A percentile compares a stretch with the other conserved stretches of the same genome.
Evolutionary conservation across 2,888 invertebrate species (phyloP).

Genomic region (Dorcus hopei): DNA sequence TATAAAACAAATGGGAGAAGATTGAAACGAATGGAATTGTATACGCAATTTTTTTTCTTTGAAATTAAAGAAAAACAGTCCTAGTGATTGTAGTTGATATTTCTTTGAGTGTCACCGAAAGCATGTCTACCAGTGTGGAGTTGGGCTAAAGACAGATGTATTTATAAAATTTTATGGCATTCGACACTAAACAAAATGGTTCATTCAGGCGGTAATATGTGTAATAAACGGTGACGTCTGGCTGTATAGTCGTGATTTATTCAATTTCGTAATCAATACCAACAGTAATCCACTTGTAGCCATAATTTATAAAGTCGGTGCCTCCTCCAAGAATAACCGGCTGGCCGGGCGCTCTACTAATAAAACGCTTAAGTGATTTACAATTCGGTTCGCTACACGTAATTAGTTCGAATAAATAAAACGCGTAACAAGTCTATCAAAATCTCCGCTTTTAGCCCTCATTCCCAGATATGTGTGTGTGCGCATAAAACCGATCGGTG

Average conservation of each 20-base stretch:
- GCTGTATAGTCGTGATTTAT: constrained; percentile 6
- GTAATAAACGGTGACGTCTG: background rate
- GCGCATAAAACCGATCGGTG: background rate
- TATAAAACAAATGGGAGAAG: too few relatives aligned
- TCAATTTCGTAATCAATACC: constrained; percentile 3
- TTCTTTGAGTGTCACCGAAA: too few relatives aligned
- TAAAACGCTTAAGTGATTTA: background rate
- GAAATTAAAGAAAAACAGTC: too few relatives aligned
- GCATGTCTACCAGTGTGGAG: too few relatives aligned
- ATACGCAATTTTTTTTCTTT: too few relatives aligned
- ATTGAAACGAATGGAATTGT: too few relatives aligned
- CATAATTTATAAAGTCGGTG: background rate
- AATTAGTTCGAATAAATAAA: background rate
- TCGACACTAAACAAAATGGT: background rate
- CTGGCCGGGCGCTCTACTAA: background rate
- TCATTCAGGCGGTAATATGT: background rate
- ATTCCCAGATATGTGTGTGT: background rate
- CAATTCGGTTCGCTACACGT: background rate
- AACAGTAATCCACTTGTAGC: constrained; percentile 2
- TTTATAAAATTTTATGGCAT: too few relatives aligned
- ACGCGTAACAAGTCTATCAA: constrained; percentile 1
- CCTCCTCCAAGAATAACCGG: background rate
- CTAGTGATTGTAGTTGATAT: too few relatives aligned
- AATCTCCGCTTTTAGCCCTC: background rate
- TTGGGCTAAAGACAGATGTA: too few relatives aligned